phyloP scores from a whole-genome alignment of 1,140 invertebrate genomes.

The Zaprionus ornatus region DNA sequence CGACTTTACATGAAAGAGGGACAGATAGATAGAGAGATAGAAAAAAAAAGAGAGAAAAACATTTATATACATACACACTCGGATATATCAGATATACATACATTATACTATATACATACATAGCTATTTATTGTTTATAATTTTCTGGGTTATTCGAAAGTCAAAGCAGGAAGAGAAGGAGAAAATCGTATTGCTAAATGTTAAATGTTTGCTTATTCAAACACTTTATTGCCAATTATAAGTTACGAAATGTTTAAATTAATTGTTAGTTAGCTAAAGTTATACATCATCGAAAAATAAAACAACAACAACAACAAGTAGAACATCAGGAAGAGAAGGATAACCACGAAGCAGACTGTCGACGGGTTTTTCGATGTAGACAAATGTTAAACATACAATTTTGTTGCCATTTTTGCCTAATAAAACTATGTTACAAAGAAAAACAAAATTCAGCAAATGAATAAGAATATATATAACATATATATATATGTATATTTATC shows the following conservation, averaged over 20 bases:
- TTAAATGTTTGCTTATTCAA: slow-evolving; percentile 81
- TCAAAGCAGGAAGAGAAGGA: slow-evolving; percentile 7
- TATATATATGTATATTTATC: slow-evolving; percentile 72
- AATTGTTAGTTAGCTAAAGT: slow-evolving; percentile 83
- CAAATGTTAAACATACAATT: slow-evolving; percentile 83
- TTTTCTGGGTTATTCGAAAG: slow-evolving; percentile 66
- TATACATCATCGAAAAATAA: slow-evolving; percentile 65
- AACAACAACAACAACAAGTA: slow-evolving; percentile 36
- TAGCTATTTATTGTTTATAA: slow-evolving; percentile 79
- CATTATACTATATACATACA: slow-evolving; percentile 39
- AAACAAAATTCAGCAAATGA: slow-evolving; percentile 53
- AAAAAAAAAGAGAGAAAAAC: slow-evolving; percentile 35
- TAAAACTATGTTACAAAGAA: slow-evolving; percentile 83
- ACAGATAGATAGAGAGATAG: slow-evolving; percentile 19
- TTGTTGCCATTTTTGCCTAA: slow-evolving; percentile 84
- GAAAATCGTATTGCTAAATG: slow-evolving; percentile 76
- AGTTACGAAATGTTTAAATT: slow-evolving; percentile 80
- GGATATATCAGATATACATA: slow-evolving; percentile 46
- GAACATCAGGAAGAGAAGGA: slow-evolving; percentile 10
- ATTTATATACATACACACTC: slow-evolving; percentile 60
- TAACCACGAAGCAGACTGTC: slow-evolving; percentile 58
- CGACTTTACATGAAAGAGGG: slow-evolving; percentile 60
- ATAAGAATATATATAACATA: slow-evolving; percentile 49
- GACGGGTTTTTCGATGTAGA: slow-evolving; percentile 70
- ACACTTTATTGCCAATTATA: slow-evolving; percentile 80